Evolutionary conservation across 2,113 vertebrate genomes (phyloP), one percentile per base, ranked within the genome.

Genomic region (Isichthys henryi): DNA sequence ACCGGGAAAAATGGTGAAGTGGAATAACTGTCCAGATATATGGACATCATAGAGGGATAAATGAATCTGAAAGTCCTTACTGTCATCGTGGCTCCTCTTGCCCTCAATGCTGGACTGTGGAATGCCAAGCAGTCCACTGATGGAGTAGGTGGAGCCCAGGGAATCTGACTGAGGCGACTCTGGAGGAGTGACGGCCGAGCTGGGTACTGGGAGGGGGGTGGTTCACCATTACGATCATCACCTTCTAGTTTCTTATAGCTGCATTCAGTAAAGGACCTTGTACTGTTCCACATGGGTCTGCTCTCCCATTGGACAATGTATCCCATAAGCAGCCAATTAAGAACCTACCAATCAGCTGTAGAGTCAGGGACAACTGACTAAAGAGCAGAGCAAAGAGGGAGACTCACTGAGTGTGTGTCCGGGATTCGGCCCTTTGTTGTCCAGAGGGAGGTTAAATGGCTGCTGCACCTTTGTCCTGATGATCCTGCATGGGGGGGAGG

Each of bases 381-480:
- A 48, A 6, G 21, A 53, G 5, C 11, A 50, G 27, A 43, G 45
- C n/a, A 31, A 46, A 10, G 3, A 27, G 46, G 5, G 17, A 88
- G 85, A 96, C 97, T 96, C 93, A 98, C 97, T 97, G 86, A 98
- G 93, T 0, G 96, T 96, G 87, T 97, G 97, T 93, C 97, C 97
- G 5, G 97, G 97, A 89, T 97, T 98, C 90, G 97, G 92, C 13
- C 96, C 94, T 93, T 97, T 97, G 90, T 94, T 96, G 48, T 98
- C 97, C 94, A 97, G 94, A 19, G 97, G 96, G 53, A 98, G 96
- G 88, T 98, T 98, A 91, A 98, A 98, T 0, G 97, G 97, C 87
- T 97, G 97, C 91, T 98, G 97, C 56, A 98, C 97, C 92, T 98
- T 98, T 21, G 97, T 98, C 86, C 97, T 94, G 91, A 98, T 98